phyloP scores from a whole-genome alignment of 2,888 invertebrate species.

The Ceramica pisi region DNA sequence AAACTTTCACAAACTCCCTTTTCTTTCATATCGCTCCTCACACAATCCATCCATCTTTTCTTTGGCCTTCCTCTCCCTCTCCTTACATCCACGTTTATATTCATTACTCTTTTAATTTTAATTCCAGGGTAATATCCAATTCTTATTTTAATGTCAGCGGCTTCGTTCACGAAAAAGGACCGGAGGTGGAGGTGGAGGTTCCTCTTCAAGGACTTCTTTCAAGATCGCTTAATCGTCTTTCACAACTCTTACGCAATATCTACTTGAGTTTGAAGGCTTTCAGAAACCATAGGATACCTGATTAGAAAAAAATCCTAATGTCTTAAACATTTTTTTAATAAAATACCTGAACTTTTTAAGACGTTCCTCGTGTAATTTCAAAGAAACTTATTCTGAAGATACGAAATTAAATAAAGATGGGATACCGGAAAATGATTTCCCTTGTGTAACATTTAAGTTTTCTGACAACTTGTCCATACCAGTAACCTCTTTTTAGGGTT shows the following conservation, averaged over 20 bases:
- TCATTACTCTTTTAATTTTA: too few relatives aligned
- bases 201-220: too few relatives aligned
- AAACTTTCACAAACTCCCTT: too few relatives aligned
- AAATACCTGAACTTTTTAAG: neutral
- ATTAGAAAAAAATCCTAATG: neutral
- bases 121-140: too few relatives aligned
- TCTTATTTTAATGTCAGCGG: too few relatives aligned
- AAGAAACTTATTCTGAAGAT: constrained; percentile 9
- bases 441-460: constrained; percentile 35
- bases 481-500: too few relatives aligned
- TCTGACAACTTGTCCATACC: constrained; percentile 29
- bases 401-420: neutral
- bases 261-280: neutral
- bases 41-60: too few relatives aligned
- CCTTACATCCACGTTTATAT: too few relatives aligned
- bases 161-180: too few relatives aligned
- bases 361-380: neutral
- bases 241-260: neutral
- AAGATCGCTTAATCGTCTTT: neutral
- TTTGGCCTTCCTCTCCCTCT: too few relatives aligned
- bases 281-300: neutral
- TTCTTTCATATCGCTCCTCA: too few relatives aligned
- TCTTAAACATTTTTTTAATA: neutral
- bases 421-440: constrained; percentile 27
- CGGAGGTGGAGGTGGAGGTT: too few relatives aligned